Base-by-base conservation (phyloP, 2,888 invertebrate species). In the Drosophila trichaetosa region DNA sequence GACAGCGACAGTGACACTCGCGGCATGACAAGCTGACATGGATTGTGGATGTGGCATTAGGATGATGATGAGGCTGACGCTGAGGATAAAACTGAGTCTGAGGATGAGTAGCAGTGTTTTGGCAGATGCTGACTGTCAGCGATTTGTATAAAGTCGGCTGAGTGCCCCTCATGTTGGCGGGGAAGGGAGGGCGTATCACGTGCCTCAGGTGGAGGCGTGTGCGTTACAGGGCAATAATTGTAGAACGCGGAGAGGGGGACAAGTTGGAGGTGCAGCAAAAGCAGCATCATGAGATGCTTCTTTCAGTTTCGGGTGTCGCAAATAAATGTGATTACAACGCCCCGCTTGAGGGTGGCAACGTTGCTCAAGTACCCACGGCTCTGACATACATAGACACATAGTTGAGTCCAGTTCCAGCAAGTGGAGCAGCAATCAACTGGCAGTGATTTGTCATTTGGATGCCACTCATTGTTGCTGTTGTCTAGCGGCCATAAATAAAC, bases 301-400 rank as follows among this genome's bases (percentile, higher is more conserved):
- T 24, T 24, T 24, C 46, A 16, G 46, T 8, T 73, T 80, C 73
- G 69, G 87, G 84, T 85, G 84, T 73, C 76, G 79, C 89, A 87
- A 81, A 85, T 87, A 85, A 85, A 89, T 85, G 89, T 89, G 89
- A 85, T 85, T 87, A 85, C 76, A 84, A 78, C 69, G 73, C 83
- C 66, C 57, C 36, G 27, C 24, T n/a, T 10, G 54, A 40, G 65
- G 72, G 42, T 33, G 65, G 67, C 58, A 59, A 36, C 18, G 33
- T 36, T 36, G 68, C 69, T 36, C 36, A 68, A 67, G 53, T 33
- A 53, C 46, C 31, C 51, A 42, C 33, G 49, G 49, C 38, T 38
- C 24, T 8, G 34, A n/a, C 33, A n/a, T n/a, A 21, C 46, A 21
- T 6, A 13, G 2, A 24, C 18, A 18, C 5, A n/a, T n/a, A 38